Evolutionary conservation across 2,797 vertebrate genomes (phyloP).

Genomic region (Jordanella pulchra): DNA sequence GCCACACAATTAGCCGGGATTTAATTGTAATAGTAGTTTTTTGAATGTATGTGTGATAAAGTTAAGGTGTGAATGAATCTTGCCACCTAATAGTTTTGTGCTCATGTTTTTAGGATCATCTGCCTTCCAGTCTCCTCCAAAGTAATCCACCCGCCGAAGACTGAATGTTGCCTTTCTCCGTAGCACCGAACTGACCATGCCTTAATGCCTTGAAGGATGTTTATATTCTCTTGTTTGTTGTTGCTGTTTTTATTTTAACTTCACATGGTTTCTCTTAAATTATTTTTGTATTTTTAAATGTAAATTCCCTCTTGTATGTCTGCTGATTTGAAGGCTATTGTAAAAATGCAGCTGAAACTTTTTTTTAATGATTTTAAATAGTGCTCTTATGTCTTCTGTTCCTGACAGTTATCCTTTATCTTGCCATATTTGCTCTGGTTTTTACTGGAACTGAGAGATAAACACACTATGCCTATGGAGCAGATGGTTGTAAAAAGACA

Average conservation of each 20-base stretch:
- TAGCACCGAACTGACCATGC: constrained; percentile 21
- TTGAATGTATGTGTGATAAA: neutral
- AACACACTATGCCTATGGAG: constrained; percentile 13
- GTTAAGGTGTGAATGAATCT: neutral
- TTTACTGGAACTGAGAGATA: constrained; percentile 56
- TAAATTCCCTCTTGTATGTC: constrained; percentile 43
- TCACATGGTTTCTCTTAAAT: constrained; percentile 60
- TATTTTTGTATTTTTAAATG: constrained; percentile 66
- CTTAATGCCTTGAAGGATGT: constrained; percentile 45
- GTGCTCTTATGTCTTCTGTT: constrained; percentile 41
- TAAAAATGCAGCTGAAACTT: constrained; percentile 29
- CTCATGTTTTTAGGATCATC: constrained; percentile 63
- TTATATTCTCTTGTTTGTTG: constrained; percentile 10
- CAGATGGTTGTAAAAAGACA: constrained; percentile 44
- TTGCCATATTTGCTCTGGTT: constrained; percentile 52
- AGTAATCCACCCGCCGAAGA: constrained; percentile 69
- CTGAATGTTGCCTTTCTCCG: constrained; percentile 29
- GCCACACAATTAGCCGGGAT: neutral
- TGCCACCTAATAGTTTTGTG: constrained; percentile 29
- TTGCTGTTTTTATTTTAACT: constrained; percentile 12
- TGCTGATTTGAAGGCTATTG: constrained; percentile 37
- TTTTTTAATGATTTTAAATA: constrained; percentile 39
- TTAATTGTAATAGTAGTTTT: neutral
- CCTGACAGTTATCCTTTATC: constrained; percentile 36
- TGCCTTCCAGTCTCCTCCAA: constrained; percentile 53